Base-by-base conservation (phyloP, 2,888 invertebrate genomes). In the Rhagonycha fulva region DNA sequence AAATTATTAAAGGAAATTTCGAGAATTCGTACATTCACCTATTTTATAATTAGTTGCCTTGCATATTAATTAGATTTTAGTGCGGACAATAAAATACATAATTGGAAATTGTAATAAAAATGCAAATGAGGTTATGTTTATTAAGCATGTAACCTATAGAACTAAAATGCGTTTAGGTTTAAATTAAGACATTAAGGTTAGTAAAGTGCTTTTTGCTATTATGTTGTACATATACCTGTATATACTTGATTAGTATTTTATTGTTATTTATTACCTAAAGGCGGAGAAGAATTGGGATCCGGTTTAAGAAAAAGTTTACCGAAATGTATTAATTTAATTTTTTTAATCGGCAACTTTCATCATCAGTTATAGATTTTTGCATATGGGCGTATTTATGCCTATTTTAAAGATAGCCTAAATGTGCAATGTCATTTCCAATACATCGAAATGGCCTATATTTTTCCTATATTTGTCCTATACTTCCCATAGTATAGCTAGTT, bases 121-220 rank as follows among this genome's bases (percentile, higher is more conserved):
- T 77, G 77, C 77, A 75, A 77, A 77, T 77, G 77, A 77, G 72
- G 67, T 77, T 71, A 66, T 70, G 63, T 26, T 26, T 66, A 66
- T 74, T 74, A 60, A 28, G 68, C 74, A 67, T 77, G 77, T 74
- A 72, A 70, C 72, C 23, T 71, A 70, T 75, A 74, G 72, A 77
- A 67, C 66, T 19, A 66, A 32, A 62, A 62, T 30, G 68, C 72
- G 70, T 77, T 71, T 66, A 63, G 70, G 63, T 75, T 24, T 68
- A 68, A 75, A 77, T 77, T 77, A 75, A 77, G 77, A 77, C 77
- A 72, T 77, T 75, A 77, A 77, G 28, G 77, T 77, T 72, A 75
- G 72, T 75, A 76, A 76, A 70, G 68, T 71, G 68, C 47, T 47
- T 47, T 47, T 47, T 47, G 47, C 47, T 47, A 47, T 47, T 47